Evolutionary conservation across 2,888 invertebrate species (phyloP).

Genomic region (Rhamphomyia laevipes): DNA sequence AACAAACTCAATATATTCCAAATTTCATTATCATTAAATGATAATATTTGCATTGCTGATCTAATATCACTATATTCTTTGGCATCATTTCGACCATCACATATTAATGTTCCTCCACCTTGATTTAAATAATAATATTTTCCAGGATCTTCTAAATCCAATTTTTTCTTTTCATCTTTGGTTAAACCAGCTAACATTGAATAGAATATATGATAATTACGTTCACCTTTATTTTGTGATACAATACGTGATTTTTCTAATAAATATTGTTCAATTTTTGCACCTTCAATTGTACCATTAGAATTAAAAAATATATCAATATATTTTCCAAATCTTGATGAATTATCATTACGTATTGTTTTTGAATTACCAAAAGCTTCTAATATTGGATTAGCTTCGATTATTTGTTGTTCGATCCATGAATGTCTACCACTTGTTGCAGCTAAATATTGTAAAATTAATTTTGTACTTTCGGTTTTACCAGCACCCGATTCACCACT

Average conservation of each 20-base stretch:
- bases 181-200: constrained; percentile 74
- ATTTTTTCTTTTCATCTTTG: constrained; percentile 62
- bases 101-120: constrained; percentile 60
- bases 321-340: constrained; percentile 92
- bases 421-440: constrained; percentile 90
- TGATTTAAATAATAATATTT: constrained; percentile 74
- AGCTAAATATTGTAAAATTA: constrained; percentile 86
- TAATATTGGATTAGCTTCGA: constrained; percentile 91
- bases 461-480: constrained; percentile 91
- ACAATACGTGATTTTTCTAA: constrained; percentile 90
- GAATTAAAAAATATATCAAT: constrained; percentile 80
- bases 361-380: constrained; percentile 98
- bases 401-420: constrained; percentile 95
- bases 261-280: constrained; percentile 88
- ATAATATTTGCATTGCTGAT: constrained; percentile 86
- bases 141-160: constrained; percentile 60
- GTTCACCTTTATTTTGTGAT: constrained; percentile 74
- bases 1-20: constrained; percentile 75
- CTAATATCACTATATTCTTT: constrained; percentile 77
- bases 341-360: constrained; percentile 91
- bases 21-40: constrained; percentile 72
- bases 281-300: constrained; percentile 80
- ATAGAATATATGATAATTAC: constrained; percentile 95
- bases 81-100: constrained; percentile 74
- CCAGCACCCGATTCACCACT: constrained; percentile 95